These are phyloP conservation scores for Platerodrilus igneus DNA, from an alignment of 2,888 invertebrate genomes.

Conservation along the genomic window DNA sequence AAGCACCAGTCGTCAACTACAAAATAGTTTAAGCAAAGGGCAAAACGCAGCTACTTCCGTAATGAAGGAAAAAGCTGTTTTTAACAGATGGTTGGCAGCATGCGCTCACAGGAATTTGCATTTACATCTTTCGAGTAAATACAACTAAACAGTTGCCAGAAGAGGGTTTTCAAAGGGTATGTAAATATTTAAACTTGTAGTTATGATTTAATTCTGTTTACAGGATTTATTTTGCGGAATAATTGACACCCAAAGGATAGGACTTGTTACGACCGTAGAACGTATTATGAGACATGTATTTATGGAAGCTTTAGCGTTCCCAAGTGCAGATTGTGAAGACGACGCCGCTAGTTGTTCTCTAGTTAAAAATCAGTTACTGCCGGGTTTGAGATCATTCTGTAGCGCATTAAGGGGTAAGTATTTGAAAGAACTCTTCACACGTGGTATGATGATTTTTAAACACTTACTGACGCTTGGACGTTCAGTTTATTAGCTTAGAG, in stretches of 20 bases:
- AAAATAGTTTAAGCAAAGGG: conserved; percentile 40
- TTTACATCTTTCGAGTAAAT: conserved; percentile 81
- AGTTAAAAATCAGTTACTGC: conserved; percentile 77
- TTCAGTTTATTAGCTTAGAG: too few species aligned
- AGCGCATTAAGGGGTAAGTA: conserved; percentile 87
- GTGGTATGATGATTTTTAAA: not conserved
- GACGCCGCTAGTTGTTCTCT: conserved; percentile 74
- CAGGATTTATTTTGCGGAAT: conserved; percentile 67
- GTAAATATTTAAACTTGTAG: not conserved
- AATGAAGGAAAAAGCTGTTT: conserved; percentile 71
- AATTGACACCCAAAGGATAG: conserved; percentile 71
- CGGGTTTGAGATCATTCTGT: conserved; percentile 80
- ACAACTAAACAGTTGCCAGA: conserved; percentile 82
- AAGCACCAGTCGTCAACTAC: conserved; percentile 38
- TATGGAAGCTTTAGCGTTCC: conserved; percentile 83
- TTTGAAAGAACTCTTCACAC: conserved; percentile 8
- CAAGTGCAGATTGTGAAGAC: conserved; percentile 74
- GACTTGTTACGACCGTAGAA: conserved; percentile 82
- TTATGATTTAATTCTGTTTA: conserved; percentile 15
- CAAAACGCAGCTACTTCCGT: conserved; percentile 43
- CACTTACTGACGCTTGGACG: too few species aligned
- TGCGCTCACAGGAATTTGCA: conserved; percentile 74
- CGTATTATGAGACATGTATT: conserved; percentile 84
- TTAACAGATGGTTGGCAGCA: conserved; percentile 81
- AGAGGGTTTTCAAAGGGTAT: conserved; percentile 85